These are phyloP conservation scores for Sphenodon punctatus DNA, from an alignment of 2,797 vertebrate genomes.

Conservation along the genomic window DNA sequence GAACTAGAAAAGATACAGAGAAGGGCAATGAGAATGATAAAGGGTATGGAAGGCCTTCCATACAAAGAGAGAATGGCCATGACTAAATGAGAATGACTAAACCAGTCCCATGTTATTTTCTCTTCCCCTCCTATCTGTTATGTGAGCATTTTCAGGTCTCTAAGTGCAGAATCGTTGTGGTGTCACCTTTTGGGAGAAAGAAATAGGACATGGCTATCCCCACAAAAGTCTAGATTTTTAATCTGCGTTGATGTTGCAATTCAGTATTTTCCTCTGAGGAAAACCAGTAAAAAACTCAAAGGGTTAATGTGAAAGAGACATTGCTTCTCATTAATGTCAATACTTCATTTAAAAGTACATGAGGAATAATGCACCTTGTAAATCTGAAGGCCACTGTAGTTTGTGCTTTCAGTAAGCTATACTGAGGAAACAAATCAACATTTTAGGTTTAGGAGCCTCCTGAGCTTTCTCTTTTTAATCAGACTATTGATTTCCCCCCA, in stretches of 20 bases:
- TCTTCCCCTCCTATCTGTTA: background rate
- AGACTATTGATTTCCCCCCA: constrained; percentile 69
- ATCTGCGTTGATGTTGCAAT: background rate
- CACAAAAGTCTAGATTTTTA: constrained; percentile 24
- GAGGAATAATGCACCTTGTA: constrained; percentile 53
- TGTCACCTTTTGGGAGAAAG: background rate
- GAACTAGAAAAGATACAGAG: no score
- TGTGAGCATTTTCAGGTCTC: background rate
- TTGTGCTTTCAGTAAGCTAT: constrained; percentile 62
- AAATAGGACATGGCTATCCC: background rate
- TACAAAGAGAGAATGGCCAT: no score
- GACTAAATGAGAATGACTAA: no score
- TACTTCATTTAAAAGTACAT: constrained; percentile 45
- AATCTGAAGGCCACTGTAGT: constrained; percentile 51
- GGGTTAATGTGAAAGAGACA: constrained; percentile 26
- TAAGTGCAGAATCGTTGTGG: background rate
- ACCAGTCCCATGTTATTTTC: background rate
- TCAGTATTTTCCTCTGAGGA: constrained; percentile 40
- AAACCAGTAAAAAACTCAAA: constrained; percentile 41
- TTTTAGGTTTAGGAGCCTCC: constrained; percentile 71
- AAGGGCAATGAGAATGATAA: no score
- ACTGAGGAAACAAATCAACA: constrained; percentile 70
- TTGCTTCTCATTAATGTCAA: constrained; percentile 54
- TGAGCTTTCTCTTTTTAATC: constrained; percentile 73
- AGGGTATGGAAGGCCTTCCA: no score